phyloP scores from a whole-genome alignment of 2,797 vertebrate genomes.

The Falco biarmicus region DNA sequence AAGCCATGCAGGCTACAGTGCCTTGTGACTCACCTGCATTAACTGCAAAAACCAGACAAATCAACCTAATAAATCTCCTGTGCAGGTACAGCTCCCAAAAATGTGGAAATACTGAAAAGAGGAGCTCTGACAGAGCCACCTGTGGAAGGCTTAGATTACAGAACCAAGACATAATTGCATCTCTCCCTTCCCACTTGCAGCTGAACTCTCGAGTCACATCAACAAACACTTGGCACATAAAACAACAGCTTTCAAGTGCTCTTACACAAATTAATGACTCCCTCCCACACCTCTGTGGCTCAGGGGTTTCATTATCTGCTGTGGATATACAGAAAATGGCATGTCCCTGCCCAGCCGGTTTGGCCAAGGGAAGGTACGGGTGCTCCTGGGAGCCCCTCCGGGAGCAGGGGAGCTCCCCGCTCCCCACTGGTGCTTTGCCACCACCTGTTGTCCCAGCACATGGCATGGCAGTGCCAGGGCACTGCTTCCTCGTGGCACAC shows the following conservation, averaged over 20 bases:
- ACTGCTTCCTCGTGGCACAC: background rate
- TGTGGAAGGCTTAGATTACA: background rate
- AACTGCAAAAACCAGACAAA: background rate
- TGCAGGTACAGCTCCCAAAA: background rate
- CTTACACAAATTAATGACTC: background rate
- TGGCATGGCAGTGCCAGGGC: background rate
- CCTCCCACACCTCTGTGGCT: background rate
- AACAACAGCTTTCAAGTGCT: constrained; percentile 7
- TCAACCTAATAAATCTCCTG: background rate
- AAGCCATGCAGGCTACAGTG: background rate
- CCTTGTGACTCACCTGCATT: background rate
- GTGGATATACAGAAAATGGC: background rate
- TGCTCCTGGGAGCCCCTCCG: background rate
- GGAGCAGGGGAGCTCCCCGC: background rate
- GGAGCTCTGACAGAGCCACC: background rate
- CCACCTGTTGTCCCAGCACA: accelerated
- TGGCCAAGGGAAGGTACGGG: background rate
- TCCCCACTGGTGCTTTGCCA: background rate
- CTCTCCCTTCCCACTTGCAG: background rate
- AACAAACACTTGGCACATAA: background rate
- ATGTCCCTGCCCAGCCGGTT: background rate
- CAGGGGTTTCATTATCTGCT: background rate
- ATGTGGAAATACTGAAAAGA: background rate
- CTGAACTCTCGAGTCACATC: constrained; percentile 13
- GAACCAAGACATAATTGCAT: background rate